Evolutionary conservation across 2,113 vertebrate genomes (phyloP).

Genomic region (Nyctibius bracteatus): DNA sequence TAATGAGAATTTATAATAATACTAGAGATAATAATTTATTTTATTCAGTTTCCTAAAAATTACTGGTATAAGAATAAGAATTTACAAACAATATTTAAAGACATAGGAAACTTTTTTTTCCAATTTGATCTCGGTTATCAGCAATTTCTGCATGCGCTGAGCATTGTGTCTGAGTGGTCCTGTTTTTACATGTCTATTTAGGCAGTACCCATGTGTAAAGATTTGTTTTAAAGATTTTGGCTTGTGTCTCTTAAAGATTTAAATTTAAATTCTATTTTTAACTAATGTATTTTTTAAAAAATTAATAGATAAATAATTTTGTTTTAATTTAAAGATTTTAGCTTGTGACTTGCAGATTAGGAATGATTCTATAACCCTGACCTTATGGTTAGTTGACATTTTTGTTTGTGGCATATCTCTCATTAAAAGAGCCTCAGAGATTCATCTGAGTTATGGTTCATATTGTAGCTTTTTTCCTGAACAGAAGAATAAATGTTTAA

Average conservation of each 20-base stretch:
- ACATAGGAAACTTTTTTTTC: background rate
- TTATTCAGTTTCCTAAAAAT: background rate
- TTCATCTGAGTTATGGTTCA: background rate
- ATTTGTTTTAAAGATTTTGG: background rate
- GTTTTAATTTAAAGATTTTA: too few species aligned
- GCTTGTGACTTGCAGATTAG: background rate
- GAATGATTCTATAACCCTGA: background rate
- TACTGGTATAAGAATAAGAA: background rate
- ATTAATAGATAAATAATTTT: too few species aligned
- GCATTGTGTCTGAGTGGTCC: background rate
- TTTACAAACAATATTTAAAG: background rate
- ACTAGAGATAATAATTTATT: background rate
- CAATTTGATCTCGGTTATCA: background rate
- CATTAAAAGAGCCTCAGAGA: background rate
- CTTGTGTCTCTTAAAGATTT: too few species aligned
- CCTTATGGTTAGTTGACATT: background rate
- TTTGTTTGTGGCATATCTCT: background rate
- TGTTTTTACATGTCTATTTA: rapidly evolving
- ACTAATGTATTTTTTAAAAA: too few species aligned
- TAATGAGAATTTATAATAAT: background rate
- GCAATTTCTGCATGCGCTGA: background rate
- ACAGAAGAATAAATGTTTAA: background rate
- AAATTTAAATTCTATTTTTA: too few species aligned
- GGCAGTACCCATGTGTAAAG: background rate
- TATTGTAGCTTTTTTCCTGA: background rate